Evolutionary conservation across 1,140 invertebrate genomes (phyloP), one percentile per base, ranked within the genome.

Genomic region (Lordiphosa mommai): DNA sequence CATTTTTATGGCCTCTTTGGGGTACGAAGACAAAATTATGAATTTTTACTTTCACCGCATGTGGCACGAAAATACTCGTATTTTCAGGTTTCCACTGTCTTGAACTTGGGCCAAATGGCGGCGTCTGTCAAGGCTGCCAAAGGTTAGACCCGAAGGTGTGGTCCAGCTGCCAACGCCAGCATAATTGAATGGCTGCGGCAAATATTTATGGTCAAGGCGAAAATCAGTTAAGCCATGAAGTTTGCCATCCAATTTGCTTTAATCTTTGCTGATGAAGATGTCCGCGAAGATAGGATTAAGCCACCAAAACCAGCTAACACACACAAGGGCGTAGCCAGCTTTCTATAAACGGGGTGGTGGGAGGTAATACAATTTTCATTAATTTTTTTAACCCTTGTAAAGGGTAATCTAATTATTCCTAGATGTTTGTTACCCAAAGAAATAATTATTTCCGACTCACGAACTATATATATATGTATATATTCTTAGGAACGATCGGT

Each of bases 1-100:
- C 55, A 82, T 76, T 82, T 80, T 76, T 76, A 82, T 74, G 65
- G 74, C 76, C 70, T 82, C 76, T 56, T 72, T 61, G 67, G 58
- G 33, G 20, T 10, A 37, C n/a, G 27, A 37, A 50, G 47, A 52
- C 29, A 72, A 82, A 87, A 87, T 82, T 87, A 79, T 87, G 85
- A 86, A 86, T 86, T 87, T 87, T 87, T 87, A 87, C 85, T 87
- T 87, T 87, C 85, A 87, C 85, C 85, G 69, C 85, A 86, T 84
- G 79, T 77, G 79, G 80, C 58, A 70, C 63, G 27, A 13, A 13
- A 17, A 47, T 47, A 8, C 16, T 34, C 7, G 14, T 2, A 36
- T 37, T 71, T 41, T 61, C 67, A 66, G 61, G 65, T 68, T 68
- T 67, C 53, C 27, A 10, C 10, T 20, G 32, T 27, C 65, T 51